Evolutionary conservation across 2,888 invertebrate species (phyloP).

Genomic region (Oligia strigilis): DNA sequence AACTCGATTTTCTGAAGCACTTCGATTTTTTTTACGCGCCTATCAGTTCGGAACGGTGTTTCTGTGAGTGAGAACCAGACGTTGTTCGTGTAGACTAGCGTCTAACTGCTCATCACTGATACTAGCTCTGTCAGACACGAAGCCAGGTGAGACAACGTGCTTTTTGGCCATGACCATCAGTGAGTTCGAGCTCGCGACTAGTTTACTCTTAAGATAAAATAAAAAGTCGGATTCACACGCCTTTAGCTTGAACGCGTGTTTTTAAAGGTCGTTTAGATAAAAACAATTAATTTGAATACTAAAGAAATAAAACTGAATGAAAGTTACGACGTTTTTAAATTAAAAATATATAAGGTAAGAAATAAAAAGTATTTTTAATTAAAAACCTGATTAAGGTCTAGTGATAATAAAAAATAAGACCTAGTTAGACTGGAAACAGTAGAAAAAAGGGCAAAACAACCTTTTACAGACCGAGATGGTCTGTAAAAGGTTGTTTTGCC

Average conservation of each 20-base stretch:
- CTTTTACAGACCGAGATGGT: not conserved
- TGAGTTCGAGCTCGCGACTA: too few species aligned
- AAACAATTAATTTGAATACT: conserved; percentile 14
- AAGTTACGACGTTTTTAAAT: conserved; percentile 2
- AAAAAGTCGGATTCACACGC: not conserved
- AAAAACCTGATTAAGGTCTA: not conserved
- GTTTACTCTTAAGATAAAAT: not conserved
- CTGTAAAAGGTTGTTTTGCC: too few species aligned
- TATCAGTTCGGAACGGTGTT: too few species aligned
- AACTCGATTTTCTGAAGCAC: too few species aligned
- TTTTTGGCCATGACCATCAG: too few species aligned
- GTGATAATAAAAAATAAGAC: too few species aligned
- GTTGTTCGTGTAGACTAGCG: too few species aligned
- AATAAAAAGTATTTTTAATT: not conserved
- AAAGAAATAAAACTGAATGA: conserved; percentile 25
- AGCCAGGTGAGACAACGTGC: too few species aligned
- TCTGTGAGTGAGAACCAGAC: too few species aligned
- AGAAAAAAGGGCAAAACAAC: not conserved
- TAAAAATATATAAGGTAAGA: not conserved
- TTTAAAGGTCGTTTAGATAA: not conserved
- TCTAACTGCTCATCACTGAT: too few species aligned
- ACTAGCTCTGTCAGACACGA: too few species aligned
- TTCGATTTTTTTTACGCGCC: too few species aligned
- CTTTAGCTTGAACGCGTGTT: not conserved
- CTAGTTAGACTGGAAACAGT: not conserved